Evolutionary conservation across 37 sponge, comb jelly and placozoan genomes (phyloP), one percentile per base, ranked within the genome.

Genomic region (Crambe crambe): DNA sequence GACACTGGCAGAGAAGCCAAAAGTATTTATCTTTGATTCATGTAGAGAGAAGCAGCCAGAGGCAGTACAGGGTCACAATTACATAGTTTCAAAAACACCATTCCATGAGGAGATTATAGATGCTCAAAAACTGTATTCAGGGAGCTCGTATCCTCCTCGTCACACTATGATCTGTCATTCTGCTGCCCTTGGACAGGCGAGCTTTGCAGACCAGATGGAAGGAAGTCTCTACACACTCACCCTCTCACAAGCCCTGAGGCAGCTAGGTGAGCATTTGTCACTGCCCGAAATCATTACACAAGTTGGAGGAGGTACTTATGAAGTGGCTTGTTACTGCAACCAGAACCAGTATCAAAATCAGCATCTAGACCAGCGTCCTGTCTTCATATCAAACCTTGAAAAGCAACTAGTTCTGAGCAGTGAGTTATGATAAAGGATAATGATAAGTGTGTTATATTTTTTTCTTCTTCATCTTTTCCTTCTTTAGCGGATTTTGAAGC

Each of bases 1-100:
- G 0, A 22, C 26, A 12, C n/a, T 76, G 29, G 0, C 10, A 15
- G 70, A 63, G 9, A 84, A 75, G 56, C 90, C 90, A 0, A 89
- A 69, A 39, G 37, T 89, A 17, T 79, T 89, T 70, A 69, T 89
- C 29, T 89, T 89, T 44, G 90, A 89, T 42, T 80, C 85, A 37
- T 80, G 76, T 22, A 58, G 79, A 1, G 32, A 3, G 0, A 73
- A 25, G 8, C 30, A 21, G 10, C 54, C 40, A 35, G 34, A 25
- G 0, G 35, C 23, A 29, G 65, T 32, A 4, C 43, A 43, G 40
- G n/a, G 2, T 15, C 36, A 37, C 20, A 1, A 27, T 26, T 6
- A 34, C 2, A 3, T 4, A 3, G 3, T 12, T 3, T 47, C 51
- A 47, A 47, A 47, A 12, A 47, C 6, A 15, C 66, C 31, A 31